Percentiles rank a stretch among this genome's conserved stretches.
Conservation (phyloP, 2,888 invertebrate species). For the Lasius fuliginosus region DNA sequence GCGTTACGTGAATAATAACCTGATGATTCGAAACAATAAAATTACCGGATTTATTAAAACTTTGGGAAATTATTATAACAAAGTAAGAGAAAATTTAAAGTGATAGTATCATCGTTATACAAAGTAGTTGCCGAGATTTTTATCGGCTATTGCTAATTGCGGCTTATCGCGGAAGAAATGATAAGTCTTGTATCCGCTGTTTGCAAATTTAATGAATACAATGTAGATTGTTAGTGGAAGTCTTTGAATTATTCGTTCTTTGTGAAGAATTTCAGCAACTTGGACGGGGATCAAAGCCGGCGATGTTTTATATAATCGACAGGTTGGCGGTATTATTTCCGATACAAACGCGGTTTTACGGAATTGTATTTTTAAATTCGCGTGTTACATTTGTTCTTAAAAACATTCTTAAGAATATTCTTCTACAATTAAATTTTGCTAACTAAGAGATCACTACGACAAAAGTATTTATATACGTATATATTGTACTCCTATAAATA, state of each 20-base stretch:
- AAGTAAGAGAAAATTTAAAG: neutral
- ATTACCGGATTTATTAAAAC: neutral
- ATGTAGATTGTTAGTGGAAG: conserved; percentile 25
- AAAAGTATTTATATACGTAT: neutral
- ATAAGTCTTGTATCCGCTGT: conserved; percentile 49
- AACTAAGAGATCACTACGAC: neutral
- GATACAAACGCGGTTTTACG: neutral
- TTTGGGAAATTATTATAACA: neutral
- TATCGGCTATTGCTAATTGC: conserved; percentile 64
- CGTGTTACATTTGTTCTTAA: neutral
- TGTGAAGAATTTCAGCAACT: conserved; percentile 74
- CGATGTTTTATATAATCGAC: conserved; percentile 56
- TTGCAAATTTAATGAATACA: conserved; percentile 62
- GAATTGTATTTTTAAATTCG: neutral
- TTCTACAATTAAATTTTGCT: neutral
- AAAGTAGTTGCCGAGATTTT: conserved; percentile 42
- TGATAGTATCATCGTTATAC: neutral
- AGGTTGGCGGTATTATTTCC: neutral
- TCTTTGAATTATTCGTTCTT: conserved; percentile 63
- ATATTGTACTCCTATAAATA: neutral
- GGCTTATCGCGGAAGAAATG: conserved; percentile 58
- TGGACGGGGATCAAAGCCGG: conserved; percentile 78
- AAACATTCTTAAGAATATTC: neutral
- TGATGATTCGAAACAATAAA: neutral
- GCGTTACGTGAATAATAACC: neutral